Base-by-base conservation (phyloP, 2,113 vertebrate genomes). In the Vimba vimba region DNA sequence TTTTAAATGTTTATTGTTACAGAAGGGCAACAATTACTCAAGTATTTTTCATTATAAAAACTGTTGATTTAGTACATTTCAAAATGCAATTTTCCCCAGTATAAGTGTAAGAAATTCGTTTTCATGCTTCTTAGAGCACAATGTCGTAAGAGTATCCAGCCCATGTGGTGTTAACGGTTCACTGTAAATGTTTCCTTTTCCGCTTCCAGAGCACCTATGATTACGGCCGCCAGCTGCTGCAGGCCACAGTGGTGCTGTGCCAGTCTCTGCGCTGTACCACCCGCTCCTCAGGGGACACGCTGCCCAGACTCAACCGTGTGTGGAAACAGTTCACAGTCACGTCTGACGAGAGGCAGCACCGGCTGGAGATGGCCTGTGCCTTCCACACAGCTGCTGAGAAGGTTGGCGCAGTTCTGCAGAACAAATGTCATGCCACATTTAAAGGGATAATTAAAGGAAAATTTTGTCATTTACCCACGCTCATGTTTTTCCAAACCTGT, bases 271-370 rank as follows among this genome's bases (percentile, higher is more conserved):
- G 98, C 85, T 99, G 97, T 55, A 96, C 97, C 36, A 99, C 98
- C 0, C 96, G 98, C 39, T 99, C 98, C 2, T 99, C 98, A 0
- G 98, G 98, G 17, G 98, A 99, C 90, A 99, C 98, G 0, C 96
- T 99, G 88, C 98, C 98, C 13, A 94, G 97, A 7, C 94, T 99
- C 88, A 99, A 98, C 93, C 95, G 98, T 84, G 96, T 97, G 21
- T 99, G 98, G 98, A 99, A 99, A 83, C 98, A 99, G 91, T 99
- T 99, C 89, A 97, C 95, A 27, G 91, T 98, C 91, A 97, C 97
- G 5, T 95, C 96, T 0, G 98, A 99, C 77, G 98, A 99, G 93
- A 93, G 98, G 57, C 96, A 97, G 2, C 96, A 97, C 36, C 91
- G 98, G 4, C 90, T 99, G 92, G 97, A 99, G 91, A 96, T 97